Base-by-base conservation (phyloP, 2,797 vertebrate genomes). In the Staurois parvus region DNA sequence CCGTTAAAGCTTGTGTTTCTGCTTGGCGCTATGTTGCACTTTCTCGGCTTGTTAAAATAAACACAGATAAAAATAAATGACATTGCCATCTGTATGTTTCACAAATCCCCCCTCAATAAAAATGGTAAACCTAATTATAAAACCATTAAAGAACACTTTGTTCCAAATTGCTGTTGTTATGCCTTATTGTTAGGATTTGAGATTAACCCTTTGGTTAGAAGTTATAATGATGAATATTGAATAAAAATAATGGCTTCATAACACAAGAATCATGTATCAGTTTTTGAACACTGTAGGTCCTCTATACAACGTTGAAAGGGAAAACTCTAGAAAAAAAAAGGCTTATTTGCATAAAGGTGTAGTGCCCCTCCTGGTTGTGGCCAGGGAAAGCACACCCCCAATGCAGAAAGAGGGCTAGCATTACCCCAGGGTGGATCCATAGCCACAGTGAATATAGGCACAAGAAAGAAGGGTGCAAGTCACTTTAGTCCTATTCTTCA, bases 111-210 rank as follows among this genome's bases (percentile, higher is more conserved):
- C 52, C 73, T 83, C 64, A 69, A 73, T 79, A 79, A 87, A 87
- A 79, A 79, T 87, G 56, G 69, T 83, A 87, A 87, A 87, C 42
- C 85, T 87, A 87, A 87, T 87, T 87, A 87, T 79, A 87, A 87
- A 87, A 68, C 64, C 85, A 87, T 83, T 87, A 83, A 79, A 87
- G 75, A 87, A 69, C 81, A 87, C 69, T 79, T 34, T 59, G 68
- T 81, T 87, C 85, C 37, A 42, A 83, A 83, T 81, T 69, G 76
- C 69, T 79, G 75, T 83, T 86, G 76, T 83, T 26, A 79, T 45
- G 83, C 67, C 81, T 87, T 42, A 87, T 62, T 74, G 81, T 72
- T 59, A 72, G 59, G 29, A 59, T n/a, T 42, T 32, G n/a, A 68
- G 45, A 69, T 82, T 77, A 78, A 86, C 79, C 67, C 79, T 15